Base-by-base conservation (phyloP, 1,140 invertebrate genomes). In the Drosophila bocki region DNA sequence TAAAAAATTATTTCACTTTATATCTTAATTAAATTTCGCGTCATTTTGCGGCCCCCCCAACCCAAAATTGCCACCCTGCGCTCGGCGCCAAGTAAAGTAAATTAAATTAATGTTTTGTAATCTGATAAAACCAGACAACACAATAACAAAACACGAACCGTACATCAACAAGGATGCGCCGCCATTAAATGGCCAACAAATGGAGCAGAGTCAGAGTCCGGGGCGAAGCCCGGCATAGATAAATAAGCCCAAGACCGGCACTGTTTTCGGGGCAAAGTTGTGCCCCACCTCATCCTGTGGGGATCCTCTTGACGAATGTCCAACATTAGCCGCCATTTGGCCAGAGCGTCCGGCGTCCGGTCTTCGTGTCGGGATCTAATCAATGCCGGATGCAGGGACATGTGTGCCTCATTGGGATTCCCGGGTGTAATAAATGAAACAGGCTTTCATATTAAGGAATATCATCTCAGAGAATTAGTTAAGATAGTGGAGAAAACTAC, bases 31-130 rank as follows among this genome's bases (percentile, higher is more conserved):
- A 85, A 86, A 82, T 86, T 86, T 86, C 58, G 78, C 82, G 82
- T 86, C 70, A 81, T 82, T 84, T 76, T 76, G 82, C 58, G 62
- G 70, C 78, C 51, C 75, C 65, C 42, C 12, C 7, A 69, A 59
- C 42, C 12, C 7, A 69, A 59, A 59, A 72, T 59, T 45, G 42
- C 58, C 64, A 58, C 47, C 41, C 22, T 1, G 41, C 41, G 41
- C n/a, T 37, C 53, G 35, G 41, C 53, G 64, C 53, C 72, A 50
- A 81, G 82, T 75, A 78, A 75, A 77, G 74, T 78, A 80, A 86
- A 86, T 86, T 82, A 86, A 86, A 86, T 86, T 82, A 86, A 86
- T 86, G 82, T 86, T 82, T 86, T 82, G 80, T 86, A 86, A 86
- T 86, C 79, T 79, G 75, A 86, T 86, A 82, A 86, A 79, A 82